A percentile compares a stretch with the other conserved stretches of the same genome.
phyloP scores from a whole-genome alignment of 2,113 vertebrate species.

The Ondatra zibethicus region DNA sequence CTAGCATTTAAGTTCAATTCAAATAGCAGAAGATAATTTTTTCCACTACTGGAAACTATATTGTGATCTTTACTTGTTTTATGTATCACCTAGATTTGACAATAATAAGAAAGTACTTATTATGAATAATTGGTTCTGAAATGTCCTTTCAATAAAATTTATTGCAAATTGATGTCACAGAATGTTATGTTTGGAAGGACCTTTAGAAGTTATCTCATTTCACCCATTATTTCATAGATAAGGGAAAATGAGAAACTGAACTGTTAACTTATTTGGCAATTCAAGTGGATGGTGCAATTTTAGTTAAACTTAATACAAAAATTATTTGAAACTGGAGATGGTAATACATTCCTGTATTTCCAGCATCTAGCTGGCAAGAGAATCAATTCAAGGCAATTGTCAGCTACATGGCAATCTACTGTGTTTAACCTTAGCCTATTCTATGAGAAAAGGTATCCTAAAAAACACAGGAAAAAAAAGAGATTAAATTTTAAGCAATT shows the following conservation, averaged over 20 bases:
- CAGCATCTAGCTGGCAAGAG: background rate
- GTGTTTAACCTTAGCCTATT: background rate
- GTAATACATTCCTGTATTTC: background rate
- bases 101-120: background rate
- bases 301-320: background rate
- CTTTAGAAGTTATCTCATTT: background rate
- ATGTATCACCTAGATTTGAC: background rate
- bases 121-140: background rate
- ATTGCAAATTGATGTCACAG: background rate
- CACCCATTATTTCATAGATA: background rate
- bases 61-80: background rate
- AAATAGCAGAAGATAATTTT: background rate
- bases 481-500: background rate
- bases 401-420: background rate
- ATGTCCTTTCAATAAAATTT: background rate
- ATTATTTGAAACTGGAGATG: background rate
- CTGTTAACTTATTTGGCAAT: background rate
- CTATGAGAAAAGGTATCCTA: too few relatives aligned
- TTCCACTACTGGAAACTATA: background rate
- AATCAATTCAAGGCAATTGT: background rate
- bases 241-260: background rate
- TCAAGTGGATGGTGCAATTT: background rate
- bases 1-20: background rate
- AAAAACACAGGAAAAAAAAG: background rate
- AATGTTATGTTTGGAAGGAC: background rate